phyloP scores from a whole-genome alignment of 2,113 vertebrate genomes.

The Quiscalus mexicanus region DNA sequence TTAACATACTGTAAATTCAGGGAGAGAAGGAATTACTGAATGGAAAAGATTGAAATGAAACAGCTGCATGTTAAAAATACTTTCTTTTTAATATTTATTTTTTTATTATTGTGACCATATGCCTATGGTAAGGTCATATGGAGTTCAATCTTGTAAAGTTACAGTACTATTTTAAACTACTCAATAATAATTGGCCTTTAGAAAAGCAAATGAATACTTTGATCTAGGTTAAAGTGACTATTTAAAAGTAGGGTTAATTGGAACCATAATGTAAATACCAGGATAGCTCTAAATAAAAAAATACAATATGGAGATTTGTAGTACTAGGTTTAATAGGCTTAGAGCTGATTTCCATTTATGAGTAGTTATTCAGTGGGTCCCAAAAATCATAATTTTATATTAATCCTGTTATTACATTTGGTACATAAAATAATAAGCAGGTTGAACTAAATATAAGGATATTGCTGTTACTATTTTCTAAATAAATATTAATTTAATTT shows the following conservation, averaged over 20 bases:
- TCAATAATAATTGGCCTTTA: slow-evolving; percentile 17
- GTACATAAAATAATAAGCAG: background rate
- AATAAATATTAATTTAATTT: background rate
- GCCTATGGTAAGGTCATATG: slow-evolving; percentile 28
- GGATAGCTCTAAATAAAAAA: background rate
- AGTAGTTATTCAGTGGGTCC: background rate
- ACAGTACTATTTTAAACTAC: slow-evolving; percentile 54
- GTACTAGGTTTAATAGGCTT: background rate
- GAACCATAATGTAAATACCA: background rate
- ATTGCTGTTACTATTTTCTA: background rate
- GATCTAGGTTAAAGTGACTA: background rate
- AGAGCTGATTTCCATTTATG: background rate
- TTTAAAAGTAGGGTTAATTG: background rate
- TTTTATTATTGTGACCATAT: slow-evolving; percentile 50
- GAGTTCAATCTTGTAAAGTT: slow-evolving; percentile 61
- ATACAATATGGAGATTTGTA: background rate
- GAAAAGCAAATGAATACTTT: slow-evolving; percentile 49
- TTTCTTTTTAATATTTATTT: slow-evolving; percentile 48
- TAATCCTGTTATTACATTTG: background rate
- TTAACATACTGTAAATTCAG: background rate
- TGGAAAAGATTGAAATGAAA: slow-evolving; percentile 56
- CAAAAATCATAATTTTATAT: background rate
- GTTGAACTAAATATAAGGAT: background rate
- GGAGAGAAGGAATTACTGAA: background rate
- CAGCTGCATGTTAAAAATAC: slow-evolving; percentile 36